Base-by-base conservation (phyloP, 2,113 vertebrate species). In the Heterocephalus glaber region DNA sequence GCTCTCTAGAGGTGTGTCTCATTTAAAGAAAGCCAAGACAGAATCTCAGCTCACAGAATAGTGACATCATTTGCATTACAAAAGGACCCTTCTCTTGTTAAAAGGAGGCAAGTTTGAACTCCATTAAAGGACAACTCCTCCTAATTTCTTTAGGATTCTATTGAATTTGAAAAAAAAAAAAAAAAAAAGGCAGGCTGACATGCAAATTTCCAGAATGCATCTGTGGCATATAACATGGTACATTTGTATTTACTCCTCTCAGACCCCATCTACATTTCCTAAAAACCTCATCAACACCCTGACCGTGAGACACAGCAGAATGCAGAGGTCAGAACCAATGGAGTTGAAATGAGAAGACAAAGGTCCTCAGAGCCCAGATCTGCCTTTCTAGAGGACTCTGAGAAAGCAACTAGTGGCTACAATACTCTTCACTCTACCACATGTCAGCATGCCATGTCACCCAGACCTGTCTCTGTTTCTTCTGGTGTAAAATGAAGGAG, bases 41-140 rank as follows among this genome's bases (percentile, higher is more conserved):
- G 87, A 72, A 81, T 88, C 90, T 63, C 74, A 47, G 95, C 92
- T 95, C 20, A 3, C 0, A 26, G 77, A 90, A 47, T 12, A 24
- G 52, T 87, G 77, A 33, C 4, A 33, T 68, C 61, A 94, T 98
- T 96, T 97, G 95, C 96, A 96, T 97, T 26, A 98, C 92, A 95
- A 96, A 96, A 92, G 86, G 38, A 74, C 52, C 93, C 95, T 97
- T 96, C 95, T 86, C 56, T 95, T 41, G 41, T 72, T 74, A 88
- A 96, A 88, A 94, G 65, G 58, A 72, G 44, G 92, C 81, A 95
- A 92, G 61, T 95, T 94, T 97, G 96, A 97, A 97, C 80, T 92
- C 76, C 81, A 68, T 88, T 88, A 88, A 96, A 93, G 1, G 85
- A 92, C 92, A 96, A 85, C 82, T 86, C 92, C 87, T 47, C 60